A percentile compares a stretch with the other conserved stretches of the same genome.
phyloP scores from a whole-genome alignment of 2,888 invertebrate genomes.

The Parapristionchus giblindavisi region DNA sequence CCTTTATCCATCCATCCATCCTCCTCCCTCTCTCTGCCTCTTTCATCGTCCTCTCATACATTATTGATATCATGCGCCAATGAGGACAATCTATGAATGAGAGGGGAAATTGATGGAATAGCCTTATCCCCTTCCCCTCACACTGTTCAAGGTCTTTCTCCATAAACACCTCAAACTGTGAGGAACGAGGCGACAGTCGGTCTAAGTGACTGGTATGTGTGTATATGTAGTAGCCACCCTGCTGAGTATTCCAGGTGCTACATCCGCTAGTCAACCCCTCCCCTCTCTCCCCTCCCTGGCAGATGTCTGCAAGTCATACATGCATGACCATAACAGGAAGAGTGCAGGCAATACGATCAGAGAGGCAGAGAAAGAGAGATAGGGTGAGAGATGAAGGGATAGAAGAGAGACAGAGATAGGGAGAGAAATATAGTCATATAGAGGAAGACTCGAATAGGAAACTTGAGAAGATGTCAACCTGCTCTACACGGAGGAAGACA shows the following conservation, averaged over 20 bases:
- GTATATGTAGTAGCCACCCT: no score
- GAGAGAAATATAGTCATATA: not conserved
- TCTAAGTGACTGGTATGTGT: slow-evolving; percentile 24
- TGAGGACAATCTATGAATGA: no score
- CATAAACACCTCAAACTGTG: not conserved
- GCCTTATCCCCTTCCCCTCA: not conserved
- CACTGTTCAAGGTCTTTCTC: not conserved
- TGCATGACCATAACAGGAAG: not conserved
- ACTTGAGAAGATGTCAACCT: not conserved
- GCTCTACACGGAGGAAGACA: no score
- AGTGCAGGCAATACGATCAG: not conserved
- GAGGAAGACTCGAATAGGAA: not conserved
- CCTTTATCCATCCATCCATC: not conserved
- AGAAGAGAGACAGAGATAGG: not conserved
- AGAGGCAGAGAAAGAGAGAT: slow-evolving; percentile 6
- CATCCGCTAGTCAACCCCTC: not conserved
- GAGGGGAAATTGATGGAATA: not conserved
- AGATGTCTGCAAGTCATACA: not conserved
- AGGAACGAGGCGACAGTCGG: slow-evolving; percentile 18
- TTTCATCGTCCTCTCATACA: not conserved
- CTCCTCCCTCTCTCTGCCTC: not conserved
- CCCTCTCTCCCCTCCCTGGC: not conserved
- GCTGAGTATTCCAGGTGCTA: not conserved
- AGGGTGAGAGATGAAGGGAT: not conserved
- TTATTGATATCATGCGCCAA: no score